phyloP scores from a whole-genome alignment of 1,140 invertebrate genomes.

The Gryon sp. region DNA sequence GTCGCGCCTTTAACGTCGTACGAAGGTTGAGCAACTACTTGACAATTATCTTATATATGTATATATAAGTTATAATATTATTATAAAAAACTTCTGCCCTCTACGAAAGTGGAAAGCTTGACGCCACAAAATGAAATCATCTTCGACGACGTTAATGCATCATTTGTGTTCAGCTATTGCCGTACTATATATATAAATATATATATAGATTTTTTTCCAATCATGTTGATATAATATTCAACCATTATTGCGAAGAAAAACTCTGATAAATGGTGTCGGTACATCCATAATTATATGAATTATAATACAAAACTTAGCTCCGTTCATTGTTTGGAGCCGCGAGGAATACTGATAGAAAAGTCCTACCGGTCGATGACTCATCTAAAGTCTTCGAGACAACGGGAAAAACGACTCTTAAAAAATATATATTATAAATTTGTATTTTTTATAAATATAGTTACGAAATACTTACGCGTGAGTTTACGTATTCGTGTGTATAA shows the following conservation, averaged over 20 bases:
- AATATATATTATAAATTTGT: slow-evolving; percentile 69
- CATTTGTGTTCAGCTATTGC: slow-evolving; percentile 1
- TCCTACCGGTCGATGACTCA: slow-evolving; percentile 63
- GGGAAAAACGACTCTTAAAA: slow-evolving; percentile 70
- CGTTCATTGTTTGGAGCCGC: slow-evolving; percentile 15
- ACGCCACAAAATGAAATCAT: slow-evolving; percentile 39
- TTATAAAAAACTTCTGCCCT: slow-evolving; percentile 55
- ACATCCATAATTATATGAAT: slow-evolving; percentile 57
- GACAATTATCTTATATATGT: slow-evolving; percentile 58
- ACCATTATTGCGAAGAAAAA: slow-evolving; percentile 56
- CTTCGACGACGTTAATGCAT: slow-evolving; percentile 35
- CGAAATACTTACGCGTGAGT: slow-evolving; percentile 65
- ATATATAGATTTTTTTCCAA: neutral
- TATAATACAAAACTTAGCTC: slow-evolving; percentile 59
- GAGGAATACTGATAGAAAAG: slow-evolving; percentile 66
- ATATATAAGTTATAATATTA: slow-evolving; percentile 55
- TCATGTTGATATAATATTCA: slow-evolving; percentile 10
- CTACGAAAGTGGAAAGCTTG: slow-evolving; percentile 34
- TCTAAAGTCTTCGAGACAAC: slow-evolving; percentile 64
- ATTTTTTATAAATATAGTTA: slow-evolving; percentile 72
- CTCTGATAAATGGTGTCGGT: slow-evolving; percentile 50
- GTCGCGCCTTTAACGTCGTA: slow-evolving; percentile 56
- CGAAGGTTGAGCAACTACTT: slow-evolving; percentile 64
- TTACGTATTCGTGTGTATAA: slow-evolving; percentile 58
- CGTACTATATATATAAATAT: neutral